Base-by-base conservation (phyloP, 2,888 invertebrate species). In the Scaptomyza reducta region DNA sequence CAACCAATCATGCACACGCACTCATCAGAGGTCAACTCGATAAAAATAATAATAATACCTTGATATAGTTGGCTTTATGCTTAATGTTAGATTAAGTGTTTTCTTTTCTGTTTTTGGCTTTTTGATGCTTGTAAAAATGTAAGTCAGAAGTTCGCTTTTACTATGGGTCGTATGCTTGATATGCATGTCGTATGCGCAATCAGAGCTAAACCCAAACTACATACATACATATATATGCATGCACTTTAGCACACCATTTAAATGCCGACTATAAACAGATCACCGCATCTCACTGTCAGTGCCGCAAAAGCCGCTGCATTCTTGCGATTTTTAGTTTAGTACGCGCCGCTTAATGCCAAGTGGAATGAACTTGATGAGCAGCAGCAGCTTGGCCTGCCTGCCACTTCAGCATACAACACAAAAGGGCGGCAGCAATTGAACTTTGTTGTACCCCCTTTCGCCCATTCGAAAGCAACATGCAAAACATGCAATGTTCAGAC, bases 311-410 rank as follows among this genome's bases (percentile, higher is more conserved):
- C 57, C 59, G 79, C 77, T 67, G 77, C 81, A 87, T 87, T 79
- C 79, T 84, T 81, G 63, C 70, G 68, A 77, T 87, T 62, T 64
- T 81, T 77, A 51, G 66, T 64, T 84, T 79, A 47, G 55, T 56
- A 73, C 69, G 54, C 67, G 62, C 67, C 65, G 68, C 70, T 81
- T 81, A 86, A 86, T 81, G 84, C 81, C 84, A 87, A 87, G 84
- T 79, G 84, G 87, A 85, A 85, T 85, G 84, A 85, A 85, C 84
- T 86, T 85, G 84, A 78, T 75, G 80, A 69, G 54, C 65, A 76
- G 29, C 49, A 57, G 14, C 53, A 66, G 66, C 66, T 74, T 65
- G 62, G 57, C 41, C 66, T 58, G 64, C 38, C 64, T 56, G 72
- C 70, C 78, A 77, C 80, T 79, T 76, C 47, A 60, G 61, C n/a